phyloP scores from a whole-genome alignment of 1,140 invertebrate genomes.

The Caenorhabditis latens region DNA sequence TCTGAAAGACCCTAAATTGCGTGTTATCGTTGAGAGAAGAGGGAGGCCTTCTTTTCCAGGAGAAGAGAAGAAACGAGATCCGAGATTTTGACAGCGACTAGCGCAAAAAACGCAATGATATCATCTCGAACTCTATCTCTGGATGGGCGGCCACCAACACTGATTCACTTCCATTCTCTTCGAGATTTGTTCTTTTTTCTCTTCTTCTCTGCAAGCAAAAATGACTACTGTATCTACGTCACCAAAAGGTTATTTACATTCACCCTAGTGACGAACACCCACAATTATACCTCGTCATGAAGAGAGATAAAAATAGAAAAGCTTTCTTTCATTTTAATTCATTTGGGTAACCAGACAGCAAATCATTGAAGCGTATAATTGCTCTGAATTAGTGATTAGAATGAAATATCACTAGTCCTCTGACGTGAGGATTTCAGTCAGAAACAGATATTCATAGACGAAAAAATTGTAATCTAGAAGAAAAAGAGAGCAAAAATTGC shows the following conservation, averaged over 20 bases:
- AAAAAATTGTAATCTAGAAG: background rate
- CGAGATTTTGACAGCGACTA: slow-evolving; percentile 15
- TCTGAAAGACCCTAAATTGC: slow-evolving; percentile 51
- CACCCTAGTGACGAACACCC: background rate
- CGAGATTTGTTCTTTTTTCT: background rate
- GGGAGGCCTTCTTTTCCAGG: no score
- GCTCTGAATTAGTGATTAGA: no score
- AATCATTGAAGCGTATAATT: no score
- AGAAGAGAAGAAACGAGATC: background rate
- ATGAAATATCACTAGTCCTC: no score
- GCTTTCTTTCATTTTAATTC: background rate
- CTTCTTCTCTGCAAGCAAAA: background rate
- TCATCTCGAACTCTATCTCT: slow-evolving; percentile 40
- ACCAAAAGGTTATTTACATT: background rate
- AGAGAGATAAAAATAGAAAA: slow-evolving; percentile 1
- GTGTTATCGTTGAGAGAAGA: background rate
- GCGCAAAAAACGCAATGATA: slow-evolving; percentile 15
- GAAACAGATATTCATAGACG: no score
- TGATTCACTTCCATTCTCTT: slow-evolving; percentile 21
- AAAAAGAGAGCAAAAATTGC: background rate
- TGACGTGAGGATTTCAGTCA: no score
- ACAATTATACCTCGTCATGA: background rate
- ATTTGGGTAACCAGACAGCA: no score
- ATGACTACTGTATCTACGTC: slow-evolving; percentile 18
- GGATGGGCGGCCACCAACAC: slow-evolving; percentile 7